These are phyloP conservation scores for Xiphorhynchus erythropygius DNA, from an alignment of 2,797 vertebrate genomes.

Conservation along the genomic window DNA sequence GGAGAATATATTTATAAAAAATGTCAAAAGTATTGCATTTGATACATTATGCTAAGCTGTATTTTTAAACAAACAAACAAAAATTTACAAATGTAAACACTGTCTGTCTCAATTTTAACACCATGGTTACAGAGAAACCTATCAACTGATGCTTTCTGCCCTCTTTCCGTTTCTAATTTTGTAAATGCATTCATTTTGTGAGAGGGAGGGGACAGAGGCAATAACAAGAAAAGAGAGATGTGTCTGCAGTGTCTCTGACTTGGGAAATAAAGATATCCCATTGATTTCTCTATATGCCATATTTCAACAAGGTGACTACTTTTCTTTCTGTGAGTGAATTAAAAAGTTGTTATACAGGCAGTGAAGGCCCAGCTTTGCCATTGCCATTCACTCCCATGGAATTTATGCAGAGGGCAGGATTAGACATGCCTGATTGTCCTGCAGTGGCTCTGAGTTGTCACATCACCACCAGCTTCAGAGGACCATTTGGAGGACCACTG, in stretches of 20 bases:
- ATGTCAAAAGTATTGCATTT: background rate
- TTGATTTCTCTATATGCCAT: background rate
- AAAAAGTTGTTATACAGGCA: background rate
- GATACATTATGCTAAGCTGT: background rate
- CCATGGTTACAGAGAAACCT: background rate
- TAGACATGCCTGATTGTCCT: background rate
- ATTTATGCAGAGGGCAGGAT: background rate
- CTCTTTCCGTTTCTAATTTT: background rate
- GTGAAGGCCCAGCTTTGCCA: background rate
- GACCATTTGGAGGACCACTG: background rate
- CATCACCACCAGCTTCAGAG: background rate
- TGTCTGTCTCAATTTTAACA: background rate
- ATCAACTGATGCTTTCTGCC: background rate
- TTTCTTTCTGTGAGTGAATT: background rate
- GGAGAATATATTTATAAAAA: background rate
- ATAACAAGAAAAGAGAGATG: background rate
- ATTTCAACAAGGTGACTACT: background rate
- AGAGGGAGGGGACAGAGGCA: background rate
- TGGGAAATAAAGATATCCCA: background rate
- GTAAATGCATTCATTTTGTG: background rate
- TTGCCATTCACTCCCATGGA: accelerated
- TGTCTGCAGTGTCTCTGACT: background rate
- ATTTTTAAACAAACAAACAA: background rate
- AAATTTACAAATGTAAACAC: background rate
- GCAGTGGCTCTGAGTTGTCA: background rate